These are phyloP conservation scores for Catostylus mosaicus DNA, from an alignment of 30 jellyfish, hydroid and myxozoan species.

Conservation along the genomic window DNA sequence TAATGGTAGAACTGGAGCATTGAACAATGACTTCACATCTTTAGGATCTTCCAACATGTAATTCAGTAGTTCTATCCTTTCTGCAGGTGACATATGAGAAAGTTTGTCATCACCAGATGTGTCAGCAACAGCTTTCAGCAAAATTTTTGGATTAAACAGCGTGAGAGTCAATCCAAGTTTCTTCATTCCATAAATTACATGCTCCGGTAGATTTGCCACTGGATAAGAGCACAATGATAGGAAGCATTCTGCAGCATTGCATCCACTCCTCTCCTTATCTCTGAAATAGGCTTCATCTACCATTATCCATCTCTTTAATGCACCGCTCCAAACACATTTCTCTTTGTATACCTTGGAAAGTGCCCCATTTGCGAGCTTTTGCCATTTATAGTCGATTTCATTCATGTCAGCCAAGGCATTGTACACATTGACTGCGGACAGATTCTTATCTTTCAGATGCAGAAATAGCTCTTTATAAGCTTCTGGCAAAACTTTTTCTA, in stretches of 20 bases:
- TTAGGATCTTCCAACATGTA: slow-evolving; percentile 13
- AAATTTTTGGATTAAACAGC: slow-evolving; percentile 4
- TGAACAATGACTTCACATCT: slow-evolving; percentile 1
- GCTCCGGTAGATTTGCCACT: slow-evolving; percentile 51
- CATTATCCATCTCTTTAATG: slow-evolving; percentile 15
- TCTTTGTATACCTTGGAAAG: not conserved
- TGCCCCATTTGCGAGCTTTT: slow-evolving; percentile 10
- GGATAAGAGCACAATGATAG: not conserved
- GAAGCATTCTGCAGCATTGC: slow-evolving; percentile 11
- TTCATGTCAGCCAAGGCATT: slow-evolving; percentile 41
- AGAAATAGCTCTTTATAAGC: slow-evolving; percentile 46
- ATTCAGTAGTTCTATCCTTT: slow-evolving; percentile 5
- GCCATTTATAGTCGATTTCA: slow-evolving; percentile 67
- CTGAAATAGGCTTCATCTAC: slow-evolving; percentile 5
- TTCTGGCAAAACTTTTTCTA: slow-evolving; percentile 46
- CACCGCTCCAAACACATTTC: slow-evolving; percentile 27
- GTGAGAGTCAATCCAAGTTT: not conserved
- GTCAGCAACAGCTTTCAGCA: not conserved
- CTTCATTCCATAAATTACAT: not conserved
- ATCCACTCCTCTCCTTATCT: not conserved
- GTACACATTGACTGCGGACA: slow-evolving; percentile 27
- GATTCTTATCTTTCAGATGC: not conserved
- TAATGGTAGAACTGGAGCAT: slow-evolving; percentile 23
- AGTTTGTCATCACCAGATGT: not conserved
- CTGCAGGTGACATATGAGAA: not conserved